phyloP scores from a whole-genome alignment of 2,113 vertebrate species.

The Phoxinus phoxinus region DNA sequence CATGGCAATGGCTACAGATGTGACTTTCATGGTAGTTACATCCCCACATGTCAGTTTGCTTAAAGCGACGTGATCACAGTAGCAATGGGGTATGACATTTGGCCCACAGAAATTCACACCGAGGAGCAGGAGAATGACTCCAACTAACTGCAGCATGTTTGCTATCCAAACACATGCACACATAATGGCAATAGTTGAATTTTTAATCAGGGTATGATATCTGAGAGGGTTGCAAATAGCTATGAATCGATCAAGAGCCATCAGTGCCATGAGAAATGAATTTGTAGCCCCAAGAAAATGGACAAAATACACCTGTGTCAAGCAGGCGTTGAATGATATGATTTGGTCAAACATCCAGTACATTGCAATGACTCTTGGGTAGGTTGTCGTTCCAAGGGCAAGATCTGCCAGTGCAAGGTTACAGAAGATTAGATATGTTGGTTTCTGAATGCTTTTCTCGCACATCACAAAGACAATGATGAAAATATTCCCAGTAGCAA shows the following conservation, averaged over 20 bases:
- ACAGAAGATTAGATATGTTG: slow-evolving; percentile 67
- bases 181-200: slow-evolving; percentile 58
- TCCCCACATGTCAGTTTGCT: slow-evolving; percentile 63
- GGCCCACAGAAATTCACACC: slow-evolving; percentile 65
- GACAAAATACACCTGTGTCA: slow-evolving; percentile 73
- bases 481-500: slow-evolving; percentile 67
- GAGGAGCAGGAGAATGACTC: slow-evolving; percentile 27
- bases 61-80: slow-evolving; percentile 68
- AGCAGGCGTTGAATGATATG: slow-evolving; percentile 67
- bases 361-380: slow-evolving; percentile 68
- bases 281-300: slow-evolving; percentile 66
- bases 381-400: slow-evolving; percentile 59
- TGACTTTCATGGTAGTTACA: neutral
- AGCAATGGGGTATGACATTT: slow-evolving; percentile 70
- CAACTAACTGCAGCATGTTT: slow-evolving; percentile 55
- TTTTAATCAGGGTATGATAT: slow-evolving; percentile 65
- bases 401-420: slow-evolving; percentile 69
- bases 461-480: slow-evolving; percentile 64
- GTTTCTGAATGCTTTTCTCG: slow-evolving; percentile 65
- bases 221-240: slow-evolving; percentile 68
- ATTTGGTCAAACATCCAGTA: slow-evolving; percentile 63
- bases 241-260: slow-evolving; percentile 73
- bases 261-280: slow-evolving; percentile 70
- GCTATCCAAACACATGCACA: slow-evolving; percentile 64
- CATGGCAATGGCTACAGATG: slow-evolving; percentile 59